Evolutionary conservation across 2,797 vertebrate genomes (phyloP).

Genomic region (Chromobotia macracanthus): DNA sequence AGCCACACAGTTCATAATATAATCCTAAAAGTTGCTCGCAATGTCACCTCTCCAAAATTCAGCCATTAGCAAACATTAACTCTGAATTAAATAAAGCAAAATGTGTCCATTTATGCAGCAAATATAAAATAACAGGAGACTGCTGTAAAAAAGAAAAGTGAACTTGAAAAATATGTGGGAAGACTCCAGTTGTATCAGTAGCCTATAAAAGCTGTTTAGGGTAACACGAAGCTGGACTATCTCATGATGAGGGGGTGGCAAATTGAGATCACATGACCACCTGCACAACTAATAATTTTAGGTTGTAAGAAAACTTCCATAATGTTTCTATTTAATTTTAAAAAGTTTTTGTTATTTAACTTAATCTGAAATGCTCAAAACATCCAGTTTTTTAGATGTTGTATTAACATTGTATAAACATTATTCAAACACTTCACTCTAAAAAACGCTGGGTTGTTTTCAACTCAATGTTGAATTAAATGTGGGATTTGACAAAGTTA

Average conservation of each 20-base stretch:
- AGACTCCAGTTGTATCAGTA: background rate
- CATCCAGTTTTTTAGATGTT: too few species aligned
- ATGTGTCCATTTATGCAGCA: background rate
- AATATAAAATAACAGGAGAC: background rate
- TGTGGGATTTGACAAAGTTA: background rate
- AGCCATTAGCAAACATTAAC: background rate
- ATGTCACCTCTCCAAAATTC: conserved; percentile 8
- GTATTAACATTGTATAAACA: too few species aligned
- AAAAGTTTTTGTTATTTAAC: too few species aligned
- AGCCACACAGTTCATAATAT: conserved; percentile 4
- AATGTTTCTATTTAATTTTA: too few species aligned
- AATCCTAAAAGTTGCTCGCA: background rate
- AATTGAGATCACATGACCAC: background rate
- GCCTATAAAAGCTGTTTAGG: background rate
- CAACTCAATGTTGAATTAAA: too few species aligned
- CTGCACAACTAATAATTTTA: too few species aligned
- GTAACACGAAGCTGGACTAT: background rate
- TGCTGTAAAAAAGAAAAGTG: background rate
- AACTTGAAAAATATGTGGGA: background rate
- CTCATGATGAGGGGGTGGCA: background rate
- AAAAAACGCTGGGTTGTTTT: too few species aligned
- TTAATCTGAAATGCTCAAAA: too few species aligned
- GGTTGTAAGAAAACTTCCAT: too few species aligned
- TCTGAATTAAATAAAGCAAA: background rate
- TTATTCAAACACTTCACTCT: too few species aligned